Base-by-base conservation (phyloP, 2,888 invertebrate species). In the Tachystola acroxantha region DNA sequence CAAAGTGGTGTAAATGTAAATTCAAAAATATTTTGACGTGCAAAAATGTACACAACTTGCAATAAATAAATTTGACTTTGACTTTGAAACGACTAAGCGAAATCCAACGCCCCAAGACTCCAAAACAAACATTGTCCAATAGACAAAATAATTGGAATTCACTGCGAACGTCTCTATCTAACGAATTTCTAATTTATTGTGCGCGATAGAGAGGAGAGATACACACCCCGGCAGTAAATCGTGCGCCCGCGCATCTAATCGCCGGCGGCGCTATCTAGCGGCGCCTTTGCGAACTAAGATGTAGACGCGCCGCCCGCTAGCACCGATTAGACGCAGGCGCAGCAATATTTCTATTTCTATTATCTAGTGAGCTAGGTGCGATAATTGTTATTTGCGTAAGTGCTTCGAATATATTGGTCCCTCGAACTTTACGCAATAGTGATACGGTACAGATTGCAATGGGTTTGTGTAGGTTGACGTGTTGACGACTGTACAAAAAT, bases 171-270 rank as follows among this genome's bases (percentile, higher is more conserved):
- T 75, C 81, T 84, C 70, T 85, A 85, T 86, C 85, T 85, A 82
- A 80, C 81, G 75, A 84, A 85, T 82, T 82, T 82, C 82, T 81
- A 86, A 86, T 86, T 84, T 85, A 86, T 78, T 63, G 77, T 67
- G 63, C 57, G 67, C 72, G 82, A 84, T 84, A 81, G 63, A 24
- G 24, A 24, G 24, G 24, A 9, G n/a, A 24, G 24, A 24, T 16
- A 13, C 64, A 56, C 66, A 57, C 59, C 61, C 59, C 61, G 64
- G 77, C 75, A 64, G 77, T 82, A 84, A 84, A 84, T 84, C 69
- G 61, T 72, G 70, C 71, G 73, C 62, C 54, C 33, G 53, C 72
- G 69, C 79, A 84, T 85, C 84, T 84, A 77, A 84, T 85, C 85
- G 62, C 45, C 57, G 46, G 58, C 56, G 61, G 73, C 73, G 75